Conservation (phyloP, 2,888 invertebrate genomes). For the Eucriotettix oculatus region DNA sequence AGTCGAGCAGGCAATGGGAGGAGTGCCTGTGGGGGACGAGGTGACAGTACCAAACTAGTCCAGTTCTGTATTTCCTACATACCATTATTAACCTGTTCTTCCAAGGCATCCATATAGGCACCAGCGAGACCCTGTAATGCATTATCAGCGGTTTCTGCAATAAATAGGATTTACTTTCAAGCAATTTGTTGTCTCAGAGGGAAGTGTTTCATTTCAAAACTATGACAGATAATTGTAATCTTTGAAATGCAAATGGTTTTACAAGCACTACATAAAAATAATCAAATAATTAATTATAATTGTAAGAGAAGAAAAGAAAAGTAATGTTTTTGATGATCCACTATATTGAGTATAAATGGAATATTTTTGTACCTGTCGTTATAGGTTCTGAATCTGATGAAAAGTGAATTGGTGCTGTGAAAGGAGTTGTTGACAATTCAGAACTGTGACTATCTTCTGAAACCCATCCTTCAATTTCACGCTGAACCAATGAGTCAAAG, state of each 20-base stretch:
- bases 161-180: too few species aligned
- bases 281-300: not conserved
- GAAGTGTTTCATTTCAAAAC: not conserved
- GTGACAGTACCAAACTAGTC: too few species aligned
- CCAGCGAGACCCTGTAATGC: slow-evolving; percentile 6
- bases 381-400: slow-evolving; percentile 19
- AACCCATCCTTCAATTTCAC: slow-evolving; percentile 63
- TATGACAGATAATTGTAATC: not conserved
- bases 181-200: not conserved
- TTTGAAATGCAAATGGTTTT: not conserved
- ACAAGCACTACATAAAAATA: not conserved
- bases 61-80: too few species aligned
- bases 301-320: not conserved
- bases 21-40: too few species aligned
- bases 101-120: slow-evolving; percentile 9
- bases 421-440: slow-evolving; percentile 3
- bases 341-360: too few species aligned
- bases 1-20: too few species aligned
- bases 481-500: slow-evolving; percentile 83
- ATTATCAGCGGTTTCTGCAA: not conserved
- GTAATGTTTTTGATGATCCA: not conserved
- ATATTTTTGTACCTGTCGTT: too few species aligned
- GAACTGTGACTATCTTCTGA: slow-evolving; percentile 18
- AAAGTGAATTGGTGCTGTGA: slow-evolving; percentile 21
- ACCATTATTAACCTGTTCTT: slow-evolving; percentile 1